Evolutionary conservation across 2,888 invertebrate genomes (phyloP).

Genomic region (Cloeon dipterum): DNA sequence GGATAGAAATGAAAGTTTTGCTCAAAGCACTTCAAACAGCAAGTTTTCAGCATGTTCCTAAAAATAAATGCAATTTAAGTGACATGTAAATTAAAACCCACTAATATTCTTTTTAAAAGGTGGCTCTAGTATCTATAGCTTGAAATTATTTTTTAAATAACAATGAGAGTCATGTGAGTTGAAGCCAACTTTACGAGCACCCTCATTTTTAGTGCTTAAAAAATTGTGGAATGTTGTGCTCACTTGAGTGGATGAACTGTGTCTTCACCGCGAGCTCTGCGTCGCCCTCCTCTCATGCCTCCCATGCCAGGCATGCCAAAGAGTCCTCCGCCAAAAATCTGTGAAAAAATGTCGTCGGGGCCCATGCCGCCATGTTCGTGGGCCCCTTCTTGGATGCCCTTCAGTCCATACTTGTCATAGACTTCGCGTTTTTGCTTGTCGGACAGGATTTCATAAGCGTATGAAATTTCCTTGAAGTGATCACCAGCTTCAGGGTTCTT

Average conservation of each 20-base stretch:
- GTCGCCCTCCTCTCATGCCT: constrained; percentile 22
- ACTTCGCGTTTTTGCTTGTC: constrained; percentile 65
- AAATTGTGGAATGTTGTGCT: no score
- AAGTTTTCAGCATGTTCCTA: no score
- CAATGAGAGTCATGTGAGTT: no score
- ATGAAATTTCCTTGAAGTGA: constrained; percentile 88
- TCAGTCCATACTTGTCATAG: constrained; percentile 71
- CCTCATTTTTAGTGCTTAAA: neutral
- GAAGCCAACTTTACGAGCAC: no score
- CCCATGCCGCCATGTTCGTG: constrained; percentile 23
- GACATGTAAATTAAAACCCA: no score
- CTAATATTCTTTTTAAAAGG: no score
- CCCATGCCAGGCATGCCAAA: constrained; percentile 28
- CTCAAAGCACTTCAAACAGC: no score
- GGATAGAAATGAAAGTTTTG: no score
- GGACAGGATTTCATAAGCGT: constrained; percentile 81
- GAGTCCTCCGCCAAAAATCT: constrained; percentile 41
- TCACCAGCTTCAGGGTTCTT: constrained; percentile 78
- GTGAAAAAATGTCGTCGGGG: constrained; percentile 41
- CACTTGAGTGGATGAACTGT: constrained; percentile 57
- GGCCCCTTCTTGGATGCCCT: constrained; percentile 65
- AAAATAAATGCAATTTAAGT: no score
- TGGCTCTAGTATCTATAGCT: no score
- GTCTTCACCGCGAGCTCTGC: constrained; percentile 49
- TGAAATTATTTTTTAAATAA: no score